Base-by-base conservation (phyloP, 2,888 invertebrate genomes). In the Disparrhopalites patrizii region DNA sequence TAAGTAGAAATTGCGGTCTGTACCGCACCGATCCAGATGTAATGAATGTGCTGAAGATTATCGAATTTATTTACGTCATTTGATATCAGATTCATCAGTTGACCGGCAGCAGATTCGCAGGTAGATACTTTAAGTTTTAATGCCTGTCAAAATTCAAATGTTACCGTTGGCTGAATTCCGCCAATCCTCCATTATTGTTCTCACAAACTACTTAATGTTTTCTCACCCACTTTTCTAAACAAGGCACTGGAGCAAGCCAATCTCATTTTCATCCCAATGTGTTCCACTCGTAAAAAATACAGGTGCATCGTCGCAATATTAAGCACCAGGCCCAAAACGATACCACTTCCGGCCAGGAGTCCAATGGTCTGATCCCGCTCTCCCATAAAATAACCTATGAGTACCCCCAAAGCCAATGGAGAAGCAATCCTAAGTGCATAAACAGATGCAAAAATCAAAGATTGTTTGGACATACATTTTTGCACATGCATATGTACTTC, bases 41-140 rank as follows among this genome's bases (percentile, higher is more conserved):
- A 95, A 80, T 96, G 95, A 8, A 93, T 81, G 78, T 95, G 91
- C 73, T 92, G 86, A 63, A 93, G 85, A 77, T 93, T 85, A 79
- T 97, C 97, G 79, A 97, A 94, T 62, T 90, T 85, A 76, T 90
- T 90, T 72, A 96, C 91, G 80, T 98, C 97, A 78, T 96, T 73
- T 0, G 96, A 93, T 64, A 98, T 82, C 13, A 97, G 84, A 79
- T 96, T 97, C 33, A 97, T 93, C 66, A 97, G 86, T 79, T 96
- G 93, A 0, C 96, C 96, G 0, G 90, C 88, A 0, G 93, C 89
- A 0, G 93, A 93, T 78, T 91, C 87, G 7, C 89, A 89, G 1
- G 94, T 91, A 8, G 87, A 87, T 78, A 89, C 89, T 63, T 89
- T 90, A 69, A 92, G 81, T 40, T 85, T 84, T 52, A 93, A 79